Conservation (phyloP, 2,888 invertebrate genomes). For the Cheilosia scutellata region DNA sequence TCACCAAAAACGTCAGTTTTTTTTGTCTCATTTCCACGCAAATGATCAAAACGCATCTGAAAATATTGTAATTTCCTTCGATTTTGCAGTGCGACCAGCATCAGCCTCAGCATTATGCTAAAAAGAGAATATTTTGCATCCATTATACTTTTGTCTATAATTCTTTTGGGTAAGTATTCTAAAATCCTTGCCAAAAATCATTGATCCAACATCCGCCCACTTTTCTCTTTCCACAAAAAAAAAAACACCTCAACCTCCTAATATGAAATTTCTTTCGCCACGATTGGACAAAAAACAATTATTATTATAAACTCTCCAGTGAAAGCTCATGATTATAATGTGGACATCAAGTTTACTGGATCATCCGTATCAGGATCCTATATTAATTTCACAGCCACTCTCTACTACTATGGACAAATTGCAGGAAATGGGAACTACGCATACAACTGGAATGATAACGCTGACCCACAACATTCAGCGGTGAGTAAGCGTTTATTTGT, state of each 20-base stretch:
- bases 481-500: constrained; percentile 75
- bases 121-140: constrained; percentile 23
- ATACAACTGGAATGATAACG: constrained; percentile 87
- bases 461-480: constrained; percentile 73
- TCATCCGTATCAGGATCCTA: constrained; percentile 90
- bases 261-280: constrained; percentile 3
- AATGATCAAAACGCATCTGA: constrained; percentile 50
- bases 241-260: constrained; percentile 65
- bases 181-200: not conserved
- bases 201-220: constrained; percentile 62
- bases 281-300: constrained; percentile 10
- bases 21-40: constrained; percentile 59
- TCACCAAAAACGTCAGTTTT: constrained; percentile 51
- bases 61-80: constrained; percentile 41
- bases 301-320: constrained; percentile 62
- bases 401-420: constrained; percentile 78
- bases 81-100: constrained; percentile 24
- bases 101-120: constrained; percentile 63
- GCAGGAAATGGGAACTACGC: constrained; percentile 84
- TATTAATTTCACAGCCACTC: constrained; percentile 86
- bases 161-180: constrained; percentile 47
- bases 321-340: constrained; percentile 80
- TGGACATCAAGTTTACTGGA: constrained; percentile 87
- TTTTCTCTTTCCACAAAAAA: constrained; percentile 54
- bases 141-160: constrained; percentile 31